Evolutionary conservation across 2,797 vertebrate genomes (phyloP).

Genomic region (Eulemur mongoz): DNA sequence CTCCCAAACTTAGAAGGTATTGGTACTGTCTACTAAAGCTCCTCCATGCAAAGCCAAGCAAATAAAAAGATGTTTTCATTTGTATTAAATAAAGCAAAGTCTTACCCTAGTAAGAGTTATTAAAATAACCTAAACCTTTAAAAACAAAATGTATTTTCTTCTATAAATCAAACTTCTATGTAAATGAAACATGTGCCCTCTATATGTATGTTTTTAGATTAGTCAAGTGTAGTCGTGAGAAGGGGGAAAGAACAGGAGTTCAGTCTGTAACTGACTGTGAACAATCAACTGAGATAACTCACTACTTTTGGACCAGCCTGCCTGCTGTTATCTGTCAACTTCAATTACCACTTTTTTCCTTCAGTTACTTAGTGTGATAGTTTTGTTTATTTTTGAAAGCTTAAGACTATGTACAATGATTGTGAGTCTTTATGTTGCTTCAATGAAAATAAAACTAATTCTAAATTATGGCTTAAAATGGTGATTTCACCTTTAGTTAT

Average conservation of each 20-base stretch:
- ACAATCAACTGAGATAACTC: not conserved
- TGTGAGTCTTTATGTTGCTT: not conserved
- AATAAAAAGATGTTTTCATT: not conserved
- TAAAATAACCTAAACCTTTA: not conserved
- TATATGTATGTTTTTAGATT: not conserved
- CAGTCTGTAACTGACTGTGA: not conserved
- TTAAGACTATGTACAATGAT: not conserved
- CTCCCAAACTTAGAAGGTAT: not conserved
- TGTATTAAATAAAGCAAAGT: not conserved
- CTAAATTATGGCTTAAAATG: constrained; percentile 42
- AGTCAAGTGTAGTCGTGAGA: not conserved
- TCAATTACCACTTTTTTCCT: not conserved
- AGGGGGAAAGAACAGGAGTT: not conserved
- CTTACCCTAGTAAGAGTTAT: not conserved
- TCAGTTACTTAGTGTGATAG: not conserved
- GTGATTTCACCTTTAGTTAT: not conserved
- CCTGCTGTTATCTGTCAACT: not conserved
- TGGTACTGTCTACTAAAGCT: not conserved
- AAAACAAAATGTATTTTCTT: constrained; percentile 1
- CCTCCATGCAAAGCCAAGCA: not conserved
- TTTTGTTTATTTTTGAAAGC: not conserved
- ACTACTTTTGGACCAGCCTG: not conserved
- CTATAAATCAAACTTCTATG: not conserved
- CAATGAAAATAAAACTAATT: constrained; percentile 45
- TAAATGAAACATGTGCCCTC: not conserved